Conservation (phyloP, 2,797 vertebrate species). For the Novumbra hubbsi region DNA sequence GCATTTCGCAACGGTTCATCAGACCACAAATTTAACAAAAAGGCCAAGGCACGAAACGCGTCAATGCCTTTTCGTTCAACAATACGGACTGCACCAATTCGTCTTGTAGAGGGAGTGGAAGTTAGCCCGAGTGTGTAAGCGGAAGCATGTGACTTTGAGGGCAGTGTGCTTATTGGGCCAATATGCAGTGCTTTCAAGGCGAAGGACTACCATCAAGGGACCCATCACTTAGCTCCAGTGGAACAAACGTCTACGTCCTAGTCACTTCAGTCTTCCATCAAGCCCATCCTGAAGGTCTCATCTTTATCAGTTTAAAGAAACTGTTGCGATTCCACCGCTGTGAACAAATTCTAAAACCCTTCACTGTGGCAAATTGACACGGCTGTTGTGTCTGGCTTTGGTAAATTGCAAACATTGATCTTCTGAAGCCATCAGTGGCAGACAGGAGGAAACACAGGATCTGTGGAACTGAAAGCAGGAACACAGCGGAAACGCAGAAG, state of each 20-base stretch:
- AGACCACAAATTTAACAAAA: constrained; percentile 2
- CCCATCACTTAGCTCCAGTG: neutral
- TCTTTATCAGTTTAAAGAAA: neutral
- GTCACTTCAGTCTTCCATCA: neutral
- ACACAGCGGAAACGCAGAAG: neutral
- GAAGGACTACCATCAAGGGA: neutral
- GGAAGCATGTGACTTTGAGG: neutral
- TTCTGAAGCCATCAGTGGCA: neutral
- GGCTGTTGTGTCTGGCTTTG: neutral
- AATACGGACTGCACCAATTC: neutral
- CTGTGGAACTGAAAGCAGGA: neutral
- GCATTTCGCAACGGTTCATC: constrained; percentile 21
- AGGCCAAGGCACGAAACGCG: neutral
- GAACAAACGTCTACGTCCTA: neutral
- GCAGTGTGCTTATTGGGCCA: neutral
- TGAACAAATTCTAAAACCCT: neutral
- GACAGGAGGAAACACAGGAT: neutral
- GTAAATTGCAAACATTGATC: neutral
- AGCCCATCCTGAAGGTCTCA: neutral
- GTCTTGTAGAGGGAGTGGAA: neutral
- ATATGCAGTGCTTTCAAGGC: neutral
- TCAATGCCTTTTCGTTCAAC: constrained; percentile 7
- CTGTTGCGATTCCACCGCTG: neutral
- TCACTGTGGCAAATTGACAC: neutral
- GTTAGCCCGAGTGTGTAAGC: neutral